Base-by-base conservation (phyloP, 2,797 vertebrate genomes). In the Aselliscus stoliczkanus region DNA sequence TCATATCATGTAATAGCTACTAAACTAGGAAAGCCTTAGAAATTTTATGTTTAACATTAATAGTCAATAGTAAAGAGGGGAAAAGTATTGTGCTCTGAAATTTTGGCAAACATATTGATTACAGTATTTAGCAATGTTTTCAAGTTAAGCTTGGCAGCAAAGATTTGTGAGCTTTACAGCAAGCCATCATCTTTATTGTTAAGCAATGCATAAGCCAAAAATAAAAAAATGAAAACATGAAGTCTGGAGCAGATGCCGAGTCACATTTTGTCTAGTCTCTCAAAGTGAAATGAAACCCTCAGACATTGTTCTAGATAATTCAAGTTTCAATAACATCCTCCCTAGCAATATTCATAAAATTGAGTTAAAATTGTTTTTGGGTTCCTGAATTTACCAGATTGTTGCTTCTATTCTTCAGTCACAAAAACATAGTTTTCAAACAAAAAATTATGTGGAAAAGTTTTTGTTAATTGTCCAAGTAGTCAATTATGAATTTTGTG, bases 1-100 rank as follows among this genome's bases (percentile, higher is more conserved):
- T 31, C 58, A 37, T 42, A 85, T 95, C 82, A 97, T 96, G 96
- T 97, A 97, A 70, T 75, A 95, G 60, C 79, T 60, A 85, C 85
- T 88, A 95, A 96, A 96, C 34, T 54, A 70, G 34, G 60, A 87
- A 81, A 58, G 39, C 3, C 60, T 85, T 75, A 52, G 83, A 93
- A 86, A 18, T 73, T 80, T 72, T 81, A 87, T 64, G 39, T 64
- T 93, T 87, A 95, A 64, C 23, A 65, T 72, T 83, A 94, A 67
- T 75, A 64, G 64, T 70, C 56, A 94, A 54, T 58, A 67, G 62
- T 56, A 86, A 85, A 86, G 25, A 94, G 21, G 37, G 37, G 17
- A 86, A 94, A 88, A n/a, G 34, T 31, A 62, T 58, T 56, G 31
- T 88, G 64, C 12, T 94, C 20, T 94, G 76, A 58, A 95, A 92